Base-by-base conservation (phyloP, 2,888 invertebrate genomes). In the Calephelis perditalis region DNA sequence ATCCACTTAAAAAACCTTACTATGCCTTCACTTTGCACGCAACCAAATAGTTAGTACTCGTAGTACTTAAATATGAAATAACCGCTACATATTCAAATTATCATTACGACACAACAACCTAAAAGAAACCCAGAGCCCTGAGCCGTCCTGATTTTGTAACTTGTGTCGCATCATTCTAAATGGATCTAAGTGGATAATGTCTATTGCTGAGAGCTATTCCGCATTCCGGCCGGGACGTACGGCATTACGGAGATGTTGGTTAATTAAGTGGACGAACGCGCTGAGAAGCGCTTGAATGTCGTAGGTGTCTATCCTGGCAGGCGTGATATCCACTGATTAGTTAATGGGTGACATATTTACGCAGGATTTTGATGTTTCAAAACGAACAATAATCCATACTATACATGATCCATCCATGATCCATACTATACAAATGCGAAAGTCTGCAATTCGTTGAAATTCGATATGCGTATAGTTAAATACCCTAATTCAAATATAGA, bases 151-250 rank as follows among this genome's bases (percentile, higher is more conserved):
- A 49, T 49, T 49, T 65, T 62, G 62, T 68, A 63, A 69, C 67
- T 71, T 77, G 65, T 56, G 69, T 78, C 78, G 72, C 58, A 65
- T 62, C 43, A 60, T 58, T 62, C 62, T 64, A 72, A 74, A 70
- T 74, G 75, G 73, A 77, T 73, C 78, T 86, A 87, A 89, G 86
- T 85, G 86, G 86, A 86, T 87, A 86, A 87, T 85, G 82, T 86
- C 86, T 82, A 83, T 82, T 82, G 84, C 75, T 71, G 70, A 72
- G 71, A 78, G 77, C 75, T 80, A 86, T 89, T 89, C 89, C 89
- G 89, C 89, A 88, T 89, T 88, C 89, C 87, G 65, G 71, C 67
- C 77, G 70, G 76, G 75, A 74, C 79, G 65, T 76, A 77, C 79
- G 78, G 79, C 80, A 82, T 83, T 83, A 82, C 84, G 83, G 79